Conservation (phyloP, 2,888 invertebrate species). For the Oscheius sp. region DNA sequence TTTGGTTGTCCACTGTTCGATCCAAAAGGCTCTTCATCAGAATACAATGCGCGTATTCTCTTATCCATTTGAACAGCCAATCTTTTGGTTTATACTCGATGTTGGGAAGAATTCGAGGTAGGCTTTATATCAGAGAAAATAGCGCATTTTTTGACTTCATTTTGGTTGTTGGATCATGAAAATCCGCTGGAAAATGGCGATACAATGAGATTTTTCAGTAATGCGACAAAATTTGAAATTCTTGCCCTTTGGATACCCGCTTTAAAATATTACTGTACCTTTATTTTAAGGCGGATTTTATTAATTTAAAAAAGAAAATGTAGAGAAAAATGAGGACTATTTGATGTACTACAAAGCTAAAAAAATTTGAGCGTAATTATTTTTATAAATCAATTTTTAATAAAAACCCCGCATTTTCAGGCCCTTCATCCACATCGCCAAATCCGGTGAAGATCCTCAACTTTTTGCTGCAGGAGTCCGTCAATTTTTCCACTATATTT, state of each 20-base stretch:
- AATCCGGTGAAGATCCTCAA: conserved; percentile 16
- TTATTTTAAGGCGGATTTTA: too few relatives aligned
- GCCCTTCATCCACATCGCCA: conserved; percentile 33
- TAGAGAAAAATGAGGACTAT: too few relatives aligned
- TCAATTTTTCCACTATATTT: conserved; percentile 23
- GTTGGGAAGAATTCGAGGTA: conserved; percentile 34
- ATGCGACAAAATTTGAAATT: neutral
- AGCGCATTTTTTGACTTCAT: neutral
- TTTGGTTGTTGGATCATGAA: neutral
- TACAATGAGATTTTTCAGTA: too few relatives aligned
- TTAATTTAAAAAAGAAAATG: too few relatives aligned
- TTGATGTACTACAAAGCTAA: neutral
- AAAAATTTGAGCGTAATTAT: neutral
- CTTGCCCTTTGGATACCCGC: neutral
- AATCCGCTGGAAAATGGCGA: neutral
- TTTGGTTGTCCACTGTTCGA: conserved; percentile 29
- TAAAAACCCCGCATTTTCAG: conserved; percentile 17
- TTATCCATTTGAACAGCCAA: conserved; percentile 31
- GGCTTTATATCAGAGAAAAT: neutral
- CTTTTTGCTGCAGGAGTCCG: conserved; percentile 22
- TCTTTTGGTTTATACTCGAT: conserved; percentile 38
- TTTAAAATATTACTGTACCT: too few relatives aligned
- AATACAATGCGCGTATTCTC: conserved; percentile 27
- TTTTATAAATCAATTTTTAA: too few relatives aligned
- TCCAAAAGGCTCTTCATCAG: conserved; percentile 25